Percentiles rank a stretch among this genome's conserved stretches.
Conservation (phyloP, 2,113 vertebrate genomes). For the Plecturocebus donacophilus region DNA sequence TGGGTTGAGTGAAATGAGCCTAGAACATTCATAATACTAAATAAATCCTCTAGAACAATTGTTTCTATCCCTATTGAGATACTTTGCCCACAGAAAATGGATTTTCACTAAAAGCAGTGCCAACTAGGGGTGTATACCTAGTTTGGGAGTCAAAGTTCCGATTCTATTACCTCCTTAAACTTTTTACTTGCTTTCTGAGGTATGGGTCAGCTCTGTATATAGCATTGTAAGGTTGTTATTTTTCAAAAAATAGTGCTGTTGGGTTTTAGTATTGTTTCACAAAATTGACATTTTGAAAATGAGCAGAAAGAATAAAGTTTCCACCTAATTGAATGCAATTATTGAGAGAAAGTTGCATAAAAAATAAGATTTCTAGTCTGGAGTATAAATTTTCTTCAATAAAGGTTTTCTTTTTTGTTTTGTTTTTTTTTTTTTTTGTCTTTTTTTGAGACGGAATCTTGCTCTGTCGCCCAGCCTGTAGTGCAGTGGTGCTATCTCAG, state of each 20-base stretch:
- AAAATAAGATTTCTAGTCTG: neutral
- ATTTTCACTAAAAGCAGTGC: neutral
- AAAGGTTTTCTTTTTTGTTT: no score
- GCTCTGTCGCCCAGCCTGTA: no score
- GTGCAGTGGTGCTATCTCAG: no score
- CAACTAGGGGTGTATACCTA: neutral
- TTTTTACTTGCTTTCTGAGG: neutral
- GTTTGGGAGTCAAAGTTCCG: neutral
- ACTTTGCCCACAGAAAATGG: neutral
- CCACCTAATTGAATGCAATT: neutral
- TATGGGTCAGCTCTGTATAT: neutral
- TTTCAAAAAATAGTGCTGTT: neutral
- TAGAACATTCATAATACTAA: neutral
- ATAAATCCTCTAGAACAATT: neutral
- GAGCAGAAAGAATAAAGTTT: slow-evolving; percentile 17
- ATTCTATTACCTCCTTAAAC: neutral
- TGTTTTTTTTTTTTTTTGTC: no score
- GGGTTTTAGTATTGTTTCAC: neutral
- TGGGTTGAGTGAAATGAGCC: neutral
- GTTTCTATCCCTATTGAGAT: neutral
- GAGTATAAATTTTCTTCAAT: slow-evolving; percentile 9
- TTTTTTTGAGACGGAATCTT: no score
- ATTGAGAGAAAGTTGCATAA: slow-evolving; percentile 1
- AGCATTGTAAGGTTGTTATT: neutral
- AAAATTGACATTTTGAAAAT: slow-evolving; percentile 42